Evolutionary conservation across 2,797 vertebrate species (phyloP).

Genomic region (Taenioides sp.): DNA sequence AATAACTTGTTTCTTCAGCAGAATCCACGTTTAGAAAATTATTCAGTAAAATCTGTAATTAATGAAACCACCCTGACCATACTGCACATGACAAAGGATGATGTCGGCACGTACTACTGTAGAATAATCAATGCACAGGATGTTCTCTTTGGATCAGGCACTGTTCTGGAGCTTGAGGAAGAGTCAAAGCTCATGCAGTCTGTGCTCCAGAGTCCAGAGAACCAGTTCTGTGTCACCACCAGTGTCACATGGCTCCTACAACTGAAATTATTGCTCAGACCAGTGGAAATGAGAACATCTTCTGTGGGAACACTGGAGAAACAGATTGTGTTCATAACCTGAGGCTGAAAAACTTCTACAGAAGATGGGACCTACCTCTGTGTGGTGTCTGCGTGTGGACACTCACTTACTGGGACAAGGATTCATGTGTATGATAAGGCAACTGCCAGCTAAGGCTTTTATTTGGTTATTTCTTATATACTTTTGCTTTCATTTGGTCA

Average conservation of each 20-base stretch:
- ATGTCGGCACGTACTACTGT: slow-evolving; percentile 5
- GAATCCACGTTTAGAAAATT: not conserved
- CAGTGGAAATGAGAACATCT: not conserved
- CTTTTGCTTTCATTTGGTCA: too few relatives aligned
- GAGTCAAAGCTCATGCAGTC: not conserved
- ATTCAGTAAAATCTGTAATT: not conserved
- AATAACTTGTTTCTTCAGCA: not conserved
- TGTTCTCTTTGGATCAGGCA: not conserved
- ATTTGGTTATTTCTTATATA: too few relatives aligned
- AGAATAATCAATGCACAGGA: not conserved
- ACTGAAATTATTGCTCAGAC: too few relatives aligned
- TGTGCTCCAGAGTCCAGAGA: not conserved
- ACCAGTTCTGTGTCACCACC: too few relatives aligned
- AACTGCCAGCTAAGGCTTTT: too few relatives aligned
- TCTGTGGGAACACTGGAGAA: too few relatives aligned
- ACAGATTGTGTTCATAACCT: too few relatives aligned
- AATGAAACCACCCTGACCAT: not conserved
- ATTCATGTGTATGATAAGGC: not conserved
- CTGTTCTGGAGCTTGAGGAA: not conserved
- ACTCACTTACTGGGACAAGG: not conserved
- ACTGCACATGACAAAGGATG: not conserved
- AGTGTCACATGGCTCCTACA: not conserved
- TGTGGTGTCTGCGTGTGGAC: not conserved
- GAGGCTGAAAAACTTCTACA: too few relatives aligned
- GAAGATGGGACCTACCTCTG: too few relatives aligned